Percentiles rank a stretch among this genome's conserved stretches.
Evolutionary conservation across 2,888 invertebrate species (phyloP).

Genomic region (Eremobia ochroleuca): DNA sequence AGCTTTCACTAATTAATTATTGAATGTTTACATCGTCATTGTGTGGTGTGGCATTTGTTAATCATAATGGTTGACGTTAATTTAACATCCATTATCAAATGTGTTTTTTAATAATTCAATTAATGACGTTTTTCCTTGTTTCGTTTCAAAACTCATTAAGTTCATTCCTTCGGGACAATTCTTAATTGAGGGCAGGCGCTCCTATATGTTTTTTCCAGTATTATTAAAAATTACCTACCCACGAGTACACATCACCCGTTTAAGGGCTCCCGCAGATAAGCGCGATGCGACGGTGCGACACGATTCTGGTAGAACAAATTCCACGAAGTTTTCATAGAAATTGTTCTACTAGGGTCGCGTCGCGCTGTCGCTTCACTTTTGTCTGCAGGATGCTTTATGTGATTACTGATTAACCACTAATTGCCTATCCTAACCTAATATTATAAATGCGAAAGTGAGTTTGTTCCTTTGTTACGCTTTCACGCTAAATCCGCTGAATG

Average conservation of each 20-base stretch:
- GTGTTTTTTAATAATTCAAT: constrained; percentile 21
- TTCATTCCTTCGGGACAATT: constrained; percentile 25
- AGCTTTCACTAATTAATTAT: constrained; percentile 33
- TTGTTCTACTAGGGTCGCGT: too few relatives aligned
- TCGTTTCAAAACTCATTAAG: neutral
- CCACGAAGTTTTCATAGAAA: too few relatives aligned
- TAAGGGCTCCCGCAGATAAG: too few relatives aligned
- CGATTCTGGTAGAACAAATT: too few relatives aligned
- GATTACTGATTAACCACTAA: neutral
- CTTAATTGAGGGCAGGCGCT: constrained; percentile 11
- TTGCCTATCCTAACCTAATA: neutral
- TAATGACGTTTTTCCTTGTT: constrained; percentile 2
- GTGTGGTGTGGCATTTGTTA: constrained; percentile 13
- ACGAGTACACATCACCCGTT: too few relatives aligned
- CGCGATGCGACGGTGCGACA: too few relatives aligned
- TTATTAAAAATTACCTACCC: neutral
- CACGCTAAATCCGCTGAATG: neutral
- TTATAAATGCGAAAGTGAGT: neutral
- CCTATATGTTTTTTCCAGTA: neutral
- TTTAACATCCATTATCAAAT: constrained; percentile 25
- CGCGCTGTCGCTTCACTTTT: too few relatives aligned
- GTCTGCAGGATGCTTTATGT: too few relatives aligned
- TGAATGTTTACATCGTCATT: constrained; percentile 15
- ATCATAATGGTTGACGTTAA: constrained; percentile 12
- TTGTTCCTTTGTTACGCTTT: neutral